phyloP scores from a whole-genome alignment of 2,797 vertebrate genomes.

The Dicrostonyx torquatus region DNA sequence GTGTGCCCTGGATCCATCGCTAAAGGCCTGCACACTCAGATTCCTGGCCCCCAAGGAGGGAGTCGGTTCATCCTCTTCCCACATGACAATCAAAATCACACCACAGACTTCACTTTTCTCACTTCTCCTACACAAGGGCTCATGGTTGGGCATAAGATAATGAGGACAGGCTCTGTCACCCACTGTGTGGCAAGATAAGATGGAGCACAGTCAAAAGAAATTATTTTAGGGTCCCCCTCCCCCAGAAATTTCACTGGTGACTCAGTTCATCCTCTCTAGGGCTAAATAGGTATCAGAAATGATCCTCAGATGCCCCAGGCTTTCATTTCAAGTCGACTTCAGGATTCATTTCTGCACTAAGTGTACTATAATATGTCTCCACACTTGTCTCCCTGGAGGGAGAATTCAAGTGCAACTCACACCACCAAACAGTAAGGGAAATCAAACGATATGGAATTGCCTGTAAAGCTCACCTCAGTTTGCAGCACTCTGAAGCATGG shows the following conservation, averaged over 20 bases:
- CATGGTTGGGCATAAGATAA: conserved; percentile 78
- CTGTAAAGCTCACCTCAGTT: background rate
- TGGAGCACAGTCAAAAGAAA: conserved; percentile 74
- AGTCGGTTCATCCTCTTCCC: conserved; percentile 69
- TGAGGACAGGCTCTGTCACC: conserved; percentile 77
- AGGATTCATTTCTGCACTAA: conserved; percentile 63
- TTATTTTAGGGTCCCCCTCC: conserved; percentile 79
- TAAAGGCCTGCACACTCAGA: conserved; percentile 64
- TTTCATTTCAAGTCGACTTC: conserved; percentile 45
- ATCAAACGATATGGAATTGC: background rate
- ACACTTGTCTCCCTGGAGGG: conserved; percentile 37
- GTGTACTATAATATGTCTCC: conserved; percentile 36
- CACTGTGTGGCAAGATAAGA: conserved; percentile 79
- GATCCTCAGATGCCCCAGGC: conserved; percentile 77
- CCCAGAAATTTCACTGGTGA: conserved; percentile 77
- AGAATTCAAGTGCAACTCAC: conserved; percentile 16
- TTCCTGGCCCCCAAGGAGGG: conserved; percentile 39
- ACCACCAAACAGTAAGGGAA: background rate
- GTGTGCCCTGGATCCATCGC: conserved; percentile 69
- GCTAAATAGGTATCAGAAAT: conserved; percentile 64
- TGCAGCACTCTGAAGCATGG: background rate
- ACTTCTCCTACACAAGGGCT: conserved; percentile 79
- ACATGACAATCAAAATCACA: conserved; percentile 82
- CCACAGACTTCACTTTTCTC: conserved; percentile 80
- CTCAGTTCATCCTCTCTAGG: conserved; percentile 75